Conservation (phyloP, 2,888 invertebrate genomes). For the Nomada fucata region DNA sequence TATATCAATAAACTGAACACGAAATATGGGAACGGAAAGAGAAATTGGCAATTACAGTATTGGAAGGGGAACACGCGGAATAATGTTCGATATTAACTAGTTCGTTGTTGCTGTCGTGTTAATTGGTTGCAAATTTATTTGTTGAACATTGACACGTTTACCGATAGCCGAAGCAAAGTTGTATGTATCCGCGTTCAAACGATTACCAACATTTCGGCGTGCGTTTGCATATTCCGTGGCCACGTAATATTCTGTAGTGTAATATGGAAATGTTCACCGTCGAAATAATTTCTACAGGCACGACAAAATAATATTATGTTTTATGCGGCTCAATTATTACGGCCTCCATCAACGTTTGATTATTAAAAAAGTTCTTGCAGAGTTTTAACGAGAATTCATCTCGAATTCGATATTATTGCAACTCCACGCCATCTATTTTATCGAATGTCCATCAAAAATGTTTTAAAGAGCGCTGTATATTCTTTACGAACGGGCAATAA, state of each 20-base stretch:
- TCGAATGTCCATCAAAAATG: background rate
- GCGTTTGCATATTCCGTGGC: background rate
- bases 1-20: too few species aligned
- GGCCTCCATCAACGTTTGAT: background rate
- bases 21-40: background rate
- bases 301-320: too few species aligned
- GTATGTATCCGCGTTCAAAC: background rate
- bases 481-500: background rate
- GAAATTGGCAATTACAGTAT: background rate
- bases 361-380: background rate
- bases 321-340: too few species aligned
- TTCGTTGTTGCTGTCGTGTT: background rate
- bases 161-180: background rate
- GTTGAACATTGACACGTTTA: slow-evolving; percentile 9
- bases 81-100: background rate
- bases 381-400: background rate
- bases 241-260: background rate
- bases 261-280: background rate
- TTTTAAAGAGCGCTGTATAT: too few species aligned
- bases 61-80: background rate
- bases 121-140: background rate
- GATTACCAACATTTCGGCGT: slow-evolving; percentile 8
- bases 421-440: background rate
- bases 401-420: background rate
- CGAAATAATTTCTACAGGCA: too few species aligned